Conservation (phyloP, 1,140 invertebrate genomes). For the Bilobella aurantiaca region DNA sequence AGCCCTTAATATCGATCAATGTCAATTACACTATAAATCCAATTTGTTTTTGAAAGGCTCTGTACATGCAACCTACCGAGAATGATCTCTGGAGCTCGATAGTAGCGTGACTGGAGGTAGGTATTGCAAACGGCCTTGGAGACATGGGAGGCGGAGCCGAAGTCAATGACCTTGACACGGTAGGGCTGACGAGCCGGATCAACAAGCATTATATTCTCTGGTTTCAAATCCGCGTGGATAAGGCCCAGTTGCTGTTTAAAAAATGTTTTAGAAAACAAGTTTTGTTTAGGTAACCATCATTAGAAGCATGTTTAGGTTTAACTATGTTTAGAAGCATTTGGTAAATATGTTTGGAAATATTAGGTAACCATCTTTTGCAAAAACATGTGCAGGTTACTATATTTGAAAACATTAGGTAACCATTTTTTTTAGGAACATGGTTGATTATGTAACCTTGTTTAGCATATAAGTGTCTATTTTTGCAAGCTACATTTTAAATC, state of each 20-base stretch:
- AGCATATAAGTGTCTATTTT: too few relatives aligned
- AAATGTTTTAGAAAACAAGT: not conserved
- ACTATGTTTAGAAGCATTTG: too few relatives aligned
- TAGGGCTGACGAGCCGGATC: slow-evolving; percentile 95
- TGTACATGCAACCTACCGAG: slow-evolving; percentile 49
- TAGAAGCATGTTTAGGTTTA: too few relatives aligned
- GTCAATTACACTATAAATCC: not conserved
- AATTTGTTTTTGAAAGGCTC: slow-evolving; percentile 19
- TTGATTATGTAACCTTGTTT: too few relatives aligned
- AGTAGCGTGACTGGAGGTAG: slow-evolving; percentile 97
- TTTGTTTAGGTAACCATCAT: too few relatives aligned
- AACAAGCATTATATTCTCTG: slow-evolving; percentile 99
- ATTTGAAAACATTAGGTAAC: too few relatives aligned
- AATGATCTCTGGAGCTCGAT: slow-evolving; percentile 98
- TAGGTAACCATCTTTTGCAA: too few relatives aligned
- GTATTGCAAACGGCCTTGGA: slow-evolving; percentile 99
- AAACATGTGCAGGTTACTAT: too few relatives aligned
- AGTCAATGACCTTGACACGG: slow-evolving; percentile 96
- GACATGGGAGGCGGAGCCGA: slow-evolving; percentile 97
- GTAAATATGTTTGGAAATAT: too few relatives aligned
- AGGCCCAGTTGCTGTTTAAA: slow-evolving; percentile 76
- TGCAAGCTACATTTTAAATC: too few relatives aligned
- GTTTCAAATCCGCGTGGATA: slow-evolving; percentile 98
- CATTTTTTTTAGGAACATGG: too few relatives aligned
- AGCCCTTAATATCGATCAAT: slow-evolving; percentile 49